phyloP scores from a whole-genome alignment of 2,797 vertebrate species.

The Spatula versicolor region DNA sequence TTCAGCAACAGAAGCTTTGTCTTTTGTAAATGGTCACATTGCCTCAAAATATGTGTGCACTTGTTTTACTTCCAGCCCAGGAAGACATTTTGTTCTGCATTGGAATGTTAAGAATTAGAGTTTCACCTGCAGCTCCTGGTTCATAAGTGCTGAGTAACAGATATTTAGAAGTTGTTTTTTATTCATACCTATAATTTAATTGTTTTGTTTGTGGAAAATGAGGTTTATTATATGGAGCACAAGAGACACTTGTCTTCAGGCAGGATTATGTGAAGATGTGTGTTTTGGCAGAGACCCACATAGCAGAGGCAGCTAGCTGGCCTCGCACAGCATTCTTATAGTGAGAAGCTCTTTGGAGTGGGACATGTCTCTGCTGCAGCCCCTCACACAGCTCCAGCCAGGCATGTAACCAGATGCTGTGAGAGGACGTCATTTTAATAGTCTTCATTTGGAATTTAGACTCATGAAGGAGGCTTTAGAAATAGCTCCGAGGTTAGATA shows the following conservation, averaged over 20 bases:
- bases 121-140: not conserved
- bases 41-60: not conserved
- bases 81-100: not conserved
- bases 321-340: not conserved
- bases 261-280: not conserved
- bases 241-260: not conserved
- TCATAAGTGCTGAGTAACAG: not conserved
- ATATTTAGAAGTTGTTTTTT: not conserved
- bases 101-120: no score
- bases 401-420: not conserved
- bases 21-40: not conserved
- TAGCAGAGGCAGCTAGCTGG: not conserved
- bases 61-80: not conserved
- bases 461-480: not conserved
- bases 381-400: not conserved
- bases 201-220: not conserved
- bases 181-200: not conserved
- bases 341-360: not conserved
- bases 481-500: not conserved
- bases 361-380: not conserved
- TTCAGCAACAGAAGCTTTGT: not conserved
- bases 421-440: not conserved
- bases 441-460: not conserved
- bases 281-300: not conserved
- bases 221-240: not conserved